Evolutionary conservation across 2,797 vertebrate species (phyloP).

Genomic region (Lycodopsis pacificus): DNA sequence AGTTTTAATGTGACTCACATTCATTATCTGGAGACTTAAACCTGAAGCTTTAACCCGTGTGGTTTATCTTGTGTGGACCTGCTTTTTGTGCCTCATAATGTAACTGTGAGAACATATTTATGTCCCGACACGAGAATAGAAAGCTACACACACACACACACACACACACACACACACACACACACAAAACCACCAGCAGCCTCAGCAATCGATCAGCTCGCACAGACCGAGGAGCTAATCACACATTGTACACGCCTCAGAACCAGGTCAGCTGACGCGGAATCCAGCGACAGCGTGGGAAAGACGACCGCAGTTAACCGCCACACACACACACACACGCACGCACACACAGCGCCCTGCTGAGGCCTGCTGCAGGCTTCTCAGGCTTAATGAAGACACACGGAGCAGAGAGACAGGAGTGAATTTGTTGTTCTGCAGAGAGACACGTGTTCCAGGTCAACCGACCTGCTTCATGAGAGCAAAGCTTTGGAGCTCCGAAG

Average conservation of each 20-base stretch:
- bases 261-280: conserved; percentile 59
- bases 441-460: conserved; percentile 4
- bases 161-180: conserved; percentile 6
- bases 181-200: conserved; percentile 17
- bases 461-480: not conserved
- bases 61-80: not conserved
- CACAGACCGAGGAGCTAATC: conserved; percentile 47
- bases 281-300: conserved; percentile 57
- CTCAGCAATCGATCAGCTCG: conserved; percentile 31
- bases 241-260: conserved; percentile 34
- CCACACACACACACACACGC: not conserved
- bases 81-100: not conserved
- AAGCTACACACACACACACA: not conserved
- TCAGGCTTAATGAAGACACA: conserved; percentile 62
- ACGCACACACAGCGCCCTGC: conserved; percentile 26
- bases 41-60: not conserved
- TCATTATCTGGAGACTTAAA: not conserved
- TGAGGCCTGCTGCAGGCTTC: conserved; percentile 37
- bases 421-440: not conserved
- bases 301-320: conserved; percentile 49
- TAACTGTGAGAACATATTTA: conserved; percentile 16
- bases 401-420: not conserved
- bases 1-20: not conserved
- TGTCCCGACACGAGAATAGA: not conserved
- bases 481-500: not conserved